phyloP scores from a whole-genome alignment of 30 jellyfish, hydroid and myxozoan genomes.

The Morbakka virulenta region DNA sequence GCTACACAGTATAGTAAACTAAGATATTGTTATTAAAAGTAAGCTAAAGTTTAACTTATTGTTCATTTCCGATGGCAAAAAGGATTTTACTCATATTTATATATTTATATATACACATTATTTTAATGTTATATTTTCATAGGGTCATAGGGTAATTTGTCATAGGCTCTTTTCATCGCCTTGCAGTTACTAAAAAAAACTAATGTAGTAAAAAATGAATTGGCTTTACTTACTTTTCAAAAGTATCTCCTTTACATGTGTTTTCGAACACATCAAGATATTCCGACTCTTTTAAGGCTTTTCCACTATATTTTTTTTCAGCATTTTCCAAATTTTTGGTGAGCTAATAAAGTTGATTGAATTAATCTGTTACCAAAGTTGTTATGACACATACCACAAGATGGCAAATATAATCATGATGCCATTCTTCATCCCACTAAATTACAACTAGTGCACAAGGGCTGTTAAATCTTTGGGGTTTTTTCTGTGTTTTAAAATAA shows the following conservation, averaged over 20 bases:
- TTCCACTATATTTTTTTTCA: constrained; percentile 52
- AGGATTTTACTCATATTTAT: too few relatives aligned
- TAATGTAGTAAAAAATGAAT: background rate
- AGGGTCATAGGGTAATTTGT: background rate
- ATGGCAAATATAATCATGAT: too few relatives aligned
- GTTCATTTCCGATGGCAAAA: too few relatives aligned
- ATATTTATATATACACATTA: background rate
- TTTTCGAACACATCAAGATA: constrained; percentile 78
- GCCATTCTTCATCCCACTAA: too few relatives aligned
- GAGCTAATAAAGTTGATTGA: constrained; percentile 37
- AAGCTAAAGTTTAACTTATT: too few relatives aligned
- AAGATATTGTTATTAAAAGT: too few relatives aligned
- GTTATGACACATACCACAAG: background rate
- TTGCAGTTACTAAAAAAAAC: too few relatives aligned
- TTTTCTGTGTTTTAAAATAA: too few relatives aligned
- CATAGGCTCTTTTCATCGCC: background rate
- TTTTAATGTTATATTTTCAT: background rate
- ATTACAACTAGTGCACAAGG: too few relatives aligned
- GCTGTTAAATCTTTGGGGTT: too few relatives aligned
- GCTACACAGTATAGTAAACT: too few relatives aligned
- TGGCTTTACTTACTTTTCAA: constrained; percentile 61
- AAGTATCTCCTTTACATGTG: constrained; percentile 63
- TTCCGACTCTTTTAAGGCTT: constrained; percentile 75
- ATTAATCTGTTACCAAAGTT: background rate
- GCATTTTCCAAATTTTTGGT: constrained; percentile 41